phyloP scores from a whole-genome alignment of 1,140 invertebrate species.

The Hydropsyche tenuis region DNA sequence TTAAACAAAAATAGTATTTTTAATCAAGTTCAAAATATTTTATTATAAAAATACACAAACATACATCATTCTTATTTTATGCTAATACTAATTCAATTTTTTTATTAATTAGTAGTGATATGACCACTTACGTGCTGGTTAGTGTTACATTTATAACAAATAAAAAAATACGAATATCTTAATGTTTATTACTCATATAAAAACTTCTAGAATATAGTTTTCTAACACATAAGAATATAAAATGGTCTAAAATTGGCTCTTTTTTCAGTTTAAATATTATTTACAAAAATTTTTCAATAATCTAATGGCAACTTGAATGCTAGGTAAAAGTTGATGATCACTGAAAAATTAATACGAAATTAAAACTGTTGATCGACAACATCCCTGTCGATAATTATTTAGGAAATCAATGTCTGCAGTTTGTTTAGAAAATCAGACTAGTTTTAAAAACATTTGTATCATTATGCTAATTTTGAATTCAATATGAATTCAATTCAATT shows the following conservation, averaged over 20 bases:
- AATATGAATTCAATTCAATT: conserved; percentile 23
- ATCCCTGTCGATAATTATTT: neutral
- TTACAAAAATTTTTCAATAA: conserved; percentile 20
- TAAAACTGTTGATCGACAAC: neutral
- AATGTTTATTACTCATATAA: neutral
- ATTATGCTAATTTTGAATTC: conserved; percentile 9
- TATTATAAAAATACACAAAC: conserved; percentile 17
- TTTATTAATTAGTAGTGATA: conserved; percentile 14
- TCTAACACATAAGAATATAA: no score
- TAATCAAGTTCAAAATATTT: conserved; percentile 15
- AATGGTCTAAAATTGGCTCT: no score
- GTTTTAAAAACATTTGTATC: no score
- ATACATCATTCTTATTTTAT: neutral
- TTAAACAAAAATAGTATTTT: conserved; percentile 5
- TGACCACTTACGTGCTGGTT: conserved; percentile 16
- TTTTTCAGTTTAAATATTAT: neutral
- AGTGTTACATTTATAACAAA: conserved; percentile 10
- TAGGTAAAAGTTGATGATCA: conserved; percentile 30
- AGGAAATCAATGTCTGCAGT: neutral
- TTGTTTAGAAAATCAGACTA: conserved; percentile 13
- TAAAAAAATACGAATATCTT: neutral
- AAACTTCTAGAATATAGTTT: no score
- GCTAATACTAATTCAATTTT: conserved; percentile 4
- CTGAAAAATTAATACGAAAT: neutral
- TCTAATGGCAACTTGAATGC: conserved; percentile 38